Percentiles rank a stretch among this genome's conserved stretches.
Evolutionary conservation across 2,888 invertebrate genomes (phyloP).

Genomic region (Cheilosia variabilis): DNA sequence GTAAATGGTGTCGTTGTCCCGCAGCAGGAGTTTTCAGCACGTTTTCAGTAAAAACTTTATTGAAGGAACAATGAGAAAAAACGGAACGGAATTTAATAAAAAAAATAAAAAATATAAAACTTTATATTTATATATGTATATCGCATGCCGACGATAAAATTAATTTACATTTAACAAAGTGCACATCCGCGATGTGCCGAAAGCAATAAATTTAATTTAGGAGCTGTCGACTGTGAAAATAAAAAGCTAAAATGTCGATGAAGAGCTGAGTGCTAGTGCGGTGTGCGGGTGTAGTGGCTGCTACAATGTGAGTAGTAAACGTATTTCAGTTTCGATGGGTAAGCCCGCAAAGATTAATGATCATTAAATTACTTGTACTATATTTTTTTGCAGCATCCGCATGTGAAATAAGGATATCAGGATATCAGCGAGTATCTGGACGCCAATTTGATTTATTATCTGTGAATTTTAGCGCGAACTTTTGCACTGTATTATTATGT

Average conservation of each 20-base stretch:
- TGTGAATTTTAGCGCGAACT: constrained; percentile 47
- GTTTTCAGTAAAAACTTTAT: not conserved
- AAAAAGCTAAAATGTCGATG: constrained; percentile 55
- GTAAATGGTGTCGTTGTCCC: not conserved
- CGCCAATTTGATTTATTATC: constrained; percentile 67
- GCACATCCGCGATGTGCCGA: constrained; percentile 67
- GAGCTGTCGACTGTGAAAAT: constrained; percentile 51
- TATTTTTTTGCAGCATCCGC: constrained; percentile 10
- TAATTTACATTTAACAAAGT: constrained; percentile 73
- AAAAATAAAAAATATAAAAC: constrained; percentile 52
- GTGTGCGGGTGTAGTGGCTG: not conserved
- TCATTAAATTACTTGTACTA: constrained; percentile 69
- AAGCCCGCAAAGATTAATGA: constrained; percentile 70
- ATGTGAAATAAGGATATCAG: constrained; percentile 51
- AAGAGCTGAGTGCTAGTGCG: not conserved
- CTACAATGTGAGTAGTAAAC: constrained; percentile 36
- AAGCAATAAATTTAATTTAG: constrained; percentile 73
- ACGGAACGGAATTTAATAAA: constrained; percentile 5
- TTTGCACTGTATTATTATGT: constrained; percentile 39
- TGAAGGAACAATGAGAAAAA: not conserved
- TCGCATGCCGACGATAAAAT: constrained; percentile 62
- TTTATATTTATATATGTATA: constrained; percentile 7
- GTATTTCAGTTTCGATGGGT: constrained; percentile 49
- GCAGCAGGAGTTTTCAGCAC: not conserved
- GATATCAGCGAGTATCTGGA: constrained; percentile 36